Evolutionary conservation across 2,113 vertebrate genomes (phyloP), one percentile per base, ranked within the genome.

Genomic region (Phasianus colchicus): DNA sequence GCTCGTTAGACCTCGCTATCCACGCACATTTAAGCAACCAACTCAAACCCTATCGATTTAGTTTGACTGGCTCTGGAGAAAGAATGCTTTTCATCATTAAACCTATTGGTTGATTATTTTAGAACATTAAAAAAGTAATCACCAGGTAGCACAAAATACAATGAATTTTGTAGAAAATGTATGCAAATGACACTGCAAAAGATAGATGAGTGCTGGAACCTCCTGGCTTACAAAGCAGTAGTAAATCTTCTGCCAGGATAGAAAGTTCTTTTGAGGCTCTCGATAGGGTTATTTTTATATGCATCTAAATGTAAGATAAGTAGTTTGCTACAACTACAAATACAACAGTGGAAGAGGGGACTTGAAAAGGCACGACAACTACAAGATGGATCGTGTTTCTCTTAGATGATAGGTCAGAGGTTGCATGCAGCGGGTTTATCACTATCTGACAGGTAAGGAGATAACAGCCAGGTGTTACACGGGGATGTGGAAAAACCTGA

Each of bases 391-490:
- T 78, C 5, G 10, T 89, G 36, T 94, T 95, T 91, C 77, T 92
- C 83, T 90, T 69, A 25, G 85, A 13, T 64, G 91, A 4, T 81
- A 92, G 89, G 75, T 40, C 72, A 78, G 76, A 38, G 83, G 69
- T 77, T 89, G 76, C 69, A 30, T 88, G 73, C 88, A 48, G 91
- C 7, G 32, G 65, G 85, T 72, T 96, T 96, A 65, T 93, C 88
- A 16, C 63, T 58, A 24, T 64, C 64, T 92, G 88, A 58, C 80
- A 75, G 88, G 73, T 82, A 82, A 61, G 50, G 25, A 92, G 93
- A 96, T 96, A 96, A 95, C 83, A 45, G 30, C 86, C 95, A 95
- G 95, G 86, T 94, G 93, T 78, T 92, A 81, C 87, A 36, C 0
- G 29, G 79, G 80, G 94, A 94, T 76, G 83, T 81, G 92, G 66